Evolutionary conservation across 2,888 invertebrate genomes (phyloP).

Genomic region (Gastrophysa polygoni): DNA sequence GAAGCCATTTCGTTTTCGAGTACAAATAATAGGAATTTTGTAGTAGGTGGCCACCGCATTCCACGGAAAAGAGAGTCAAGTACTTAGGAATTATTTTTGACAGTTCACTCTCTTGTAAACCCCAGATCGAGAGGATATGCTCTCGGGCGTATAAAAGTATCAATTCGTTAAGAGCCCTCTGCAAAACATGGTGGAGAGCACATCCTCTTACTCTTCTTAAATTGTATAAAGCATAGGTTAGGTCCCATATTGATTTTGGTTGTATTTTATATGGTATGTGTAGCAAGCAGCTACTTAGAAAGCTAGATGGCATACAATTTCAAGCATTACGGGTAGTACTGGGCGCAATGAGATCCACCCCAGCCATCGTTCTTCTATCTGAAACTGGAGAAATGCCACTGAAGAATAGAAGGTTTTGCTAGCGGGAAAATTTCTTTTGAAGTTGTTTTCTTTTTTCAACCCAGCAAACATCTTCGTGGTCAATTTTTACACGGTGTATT

Average conservation of each 20-base stretch:
- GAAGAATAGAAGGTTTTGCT: not conserved
- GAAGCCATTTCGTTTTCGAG: not conserved
- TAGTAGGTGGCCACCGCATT: not conserved
- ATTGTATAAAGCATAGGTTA: not conserved
- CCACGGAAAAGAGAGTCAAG: too few relatives aligned
- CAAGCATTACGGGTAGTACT: not conserved
- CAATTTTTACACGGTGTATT: not conserved
- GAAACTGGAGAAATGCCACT: not conserved
- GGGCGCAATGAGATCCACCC: slow-evolving; percentile 2
- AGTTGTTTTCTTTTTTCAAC: not conserved
- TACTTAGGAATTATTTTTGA: slow-evolving; percentile 3
- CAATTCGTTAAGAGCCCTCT: not conserved
- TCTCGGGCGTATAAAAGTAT: too few relatives aligned
- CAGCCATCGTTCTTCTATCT: not conserved
- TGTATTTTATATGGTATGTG: not conserved
- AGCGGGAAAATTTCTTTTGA: not conserved
- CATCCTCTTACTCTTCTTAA: not conserved
- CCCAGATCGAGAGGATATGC: too few relatives aligned
- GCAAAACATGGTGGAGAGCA: slow-evolving; percentile 1
- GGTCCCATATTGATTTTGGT: not conserved
- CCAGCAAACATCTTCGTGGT: not conserved
- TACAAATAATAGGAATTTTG: not conserved
- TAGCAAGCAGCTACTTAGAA: not conserved
- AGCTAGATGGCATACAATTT: not conserved
- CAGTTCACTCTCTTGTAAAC: not conserved